These are phyloP conservation scores for Epinotia bilunana DNA, from an alignment of 2,888 invertebrate species.

Conservation along the genomic window DNA sequence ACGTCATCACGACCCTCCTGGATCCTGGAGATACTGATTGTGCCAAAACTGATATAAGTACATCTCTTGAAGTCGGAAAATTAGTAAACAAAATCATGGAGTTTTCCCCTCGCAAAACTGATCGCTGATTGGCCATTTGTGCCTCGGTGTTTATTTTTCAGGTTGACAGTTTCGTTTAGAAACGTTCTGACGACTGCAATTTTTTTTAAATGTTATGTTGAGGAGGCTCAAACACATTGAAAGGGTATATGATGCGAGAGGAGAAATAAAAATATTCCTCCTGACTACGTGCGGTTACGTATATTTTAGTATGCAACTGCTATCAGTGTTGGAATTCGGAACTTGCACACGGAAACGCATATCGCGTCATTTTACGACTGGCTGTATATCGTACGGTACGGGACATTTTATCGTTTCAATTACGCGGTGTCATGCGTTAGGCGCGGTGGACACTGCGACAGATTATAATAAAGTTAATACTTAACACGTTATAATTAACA, in stretches of 20 bases:
- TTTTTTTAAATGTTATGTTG: no score
- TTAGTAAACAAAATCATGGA: no score
- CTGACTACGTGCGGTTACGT: background rate
- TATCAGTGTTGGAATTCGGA: constrained; percentile 19
- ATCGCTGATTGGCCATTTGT: no score
- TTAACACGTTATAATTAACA: no score
- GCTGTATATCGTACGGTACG: background rate
- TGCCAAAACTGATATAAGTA: no score
- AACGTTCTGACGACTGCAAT: no score
- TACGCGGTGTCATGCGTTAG: constrained; percentile 9
- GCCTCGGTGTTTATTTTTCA: no score
- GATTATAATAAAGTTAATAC: background rate
- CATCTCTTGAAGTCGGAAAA: no score
- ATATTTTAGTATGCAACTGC: constrained; percentile 14
- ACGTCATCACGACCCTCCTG: no score
- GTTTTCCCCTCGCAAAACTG: no score
- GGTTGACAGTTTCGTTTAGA: no score
- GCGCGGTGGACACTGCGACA: background rate
- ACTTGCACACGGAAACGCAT: constrained; percentile 4
- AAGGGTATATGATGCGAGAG: background rate
- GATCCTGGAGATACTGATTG: no score
- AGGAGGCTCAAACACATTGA: background rate
- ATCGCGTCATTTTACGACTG: constrained; percentile 29
- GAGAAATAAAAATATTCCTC: background rate
- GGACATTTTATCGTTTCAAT: constrained; percentile 11